These are phyloP conservation scores for Noctua pronuba DNA, from an alignment of 2,888 invertebrate genomes.

Conservation along the genomic window DNA sequence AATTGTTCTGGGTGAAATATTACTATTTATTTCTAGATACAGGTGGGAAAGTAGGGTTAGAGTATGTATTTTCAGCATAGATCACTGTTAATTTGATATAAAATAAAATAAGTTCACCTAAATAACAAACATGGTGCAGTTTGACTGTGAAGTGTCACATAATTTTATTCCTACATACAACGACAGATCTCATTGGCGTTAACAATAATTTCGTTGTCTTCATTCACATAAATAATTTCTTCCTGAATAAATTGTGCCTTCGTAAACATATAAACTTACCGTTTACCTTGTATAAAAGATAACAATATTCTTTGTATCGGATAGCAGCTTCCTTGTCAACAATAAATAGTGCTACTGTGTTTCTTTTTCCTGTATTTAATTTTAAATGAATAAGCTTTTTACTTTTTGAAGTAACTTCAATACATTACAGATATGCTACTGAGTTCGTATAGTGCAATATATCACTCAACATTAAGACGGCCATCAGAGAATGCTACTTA, in stretches of 20 bases:
- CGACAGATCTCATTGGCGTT: conserved; percentile 11
- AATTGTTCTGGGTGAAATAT: conserved; percentile 2
- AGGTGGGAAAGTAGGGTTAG: neutral
- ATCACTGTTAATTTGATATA: neutral
- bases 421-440: conserved; percentile 1
- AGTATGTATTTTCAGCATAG: neutral
- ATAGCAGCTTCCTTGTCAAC: conserved; percentile 46
- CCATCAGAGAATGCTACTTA: neutral
- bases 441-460: neutral
- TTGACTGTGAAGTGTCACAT: neutral
- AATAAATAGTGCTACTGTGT: conserved; percentile 46
- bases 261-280: conserved; percentile 53
- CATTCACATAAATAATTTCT: conserved; percentile 48
- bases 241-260: conserved; percentile 50
- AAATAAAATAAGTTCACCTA: neutral
- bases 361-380: conserved; percentile 43
- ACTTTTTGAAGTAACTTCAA: neutral
- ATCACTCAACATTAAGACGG: neutral
- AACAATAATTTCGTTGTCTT: conserved; percentile 21
- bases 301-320: conserved; percentile 50
- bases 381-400: conserved; percentile 24
- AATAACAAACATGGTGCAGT: neutral
- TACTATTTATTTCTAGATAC: neutral
- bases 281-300: conserved; percentile 52
- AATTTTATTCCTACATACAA: conserved; percentile 9